These are phyloP conservation scores for Xanthorhoe designata DNA, from an alignment of 2,888 invertebrate genomes.

Conservation along the genomic window DNA sequence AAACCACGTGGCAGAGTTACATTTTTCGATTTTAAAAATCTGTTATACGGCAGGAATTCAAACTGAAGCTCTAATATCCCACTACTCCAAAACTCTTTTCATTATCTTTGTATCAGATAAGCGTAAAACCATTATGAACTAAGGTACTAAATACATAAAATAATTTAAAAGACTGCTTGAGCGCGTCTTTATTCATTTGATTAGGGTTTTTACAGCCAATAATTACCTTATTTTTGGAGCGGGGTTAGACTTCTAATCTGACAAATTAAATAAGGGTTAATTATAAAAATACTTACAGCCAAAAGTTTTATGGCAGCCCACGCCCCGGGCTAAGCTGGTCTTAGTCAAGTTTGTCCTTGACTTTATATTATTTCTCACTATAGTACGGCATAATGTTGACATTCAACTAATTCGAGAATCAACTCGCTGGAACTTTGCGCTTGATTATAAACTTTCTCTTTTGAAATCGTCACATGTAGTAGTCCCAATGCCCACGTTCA, in stretches of 20 bases:
- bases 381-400: neutral
- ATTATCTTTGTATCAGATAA: too few relatives aligned
- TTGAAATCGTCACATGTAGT: conserved; percentile 19
- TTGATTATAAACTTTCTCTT: conserved; percentile 25
- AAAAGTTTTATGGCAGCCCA: neutral
- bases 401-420: neutral
- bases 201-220: neutral
- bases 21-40: too few relatives aligned
- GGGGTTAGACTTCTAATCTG: neutral
- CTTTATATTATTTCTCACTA: neutral
- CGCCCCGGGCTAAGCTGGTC: neutral
- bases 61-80: too few relatives aligned
- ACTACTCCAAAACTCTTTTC: too few relatives aligned
- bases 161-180: too few relatives aligned
- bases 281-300: neutral
- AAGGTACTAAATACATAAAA: too few relatives aligned
- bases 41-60: too few relatives aligned
- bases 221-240: neutral
- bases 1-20: too few relatives aligned
- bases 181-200: neutral
- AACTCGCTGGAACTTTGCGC: conserved; percentile 9
- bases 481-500: conserved; percentile 23
- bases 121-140: too few relatives aligned
- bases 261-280: neutral
- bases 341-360: neutral